A percentile compares a stretch with the other conserved stretches of the same genome.
Conservation (phyloP, 2,113 vertebrate species). For the Calcarius ornatus region DNA sequence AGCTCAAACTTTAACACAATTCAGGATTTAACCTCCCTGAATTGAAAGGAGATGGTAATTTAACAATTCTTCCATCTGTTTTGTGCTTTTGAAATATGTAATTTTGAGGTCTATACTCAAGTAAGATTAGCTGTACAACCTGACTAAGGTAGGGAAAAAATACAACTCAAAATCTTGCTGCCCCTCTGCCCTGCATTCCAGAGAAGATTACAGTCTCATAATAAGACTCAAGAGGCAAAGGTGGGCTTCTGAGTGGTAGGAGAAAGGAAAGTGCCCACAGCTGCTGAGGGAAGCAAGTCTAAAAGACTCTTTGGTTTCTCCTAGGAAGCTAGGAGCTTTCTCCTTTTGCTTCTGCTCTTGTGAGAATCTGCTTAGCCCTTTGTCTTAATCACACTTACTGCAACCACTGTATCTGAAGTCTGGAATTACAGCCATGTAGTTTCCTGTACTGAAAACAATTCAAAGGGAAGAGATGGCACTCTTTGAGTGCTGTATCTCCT, state of each 20-base stretch:
- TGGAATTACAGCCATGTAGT: background rate
- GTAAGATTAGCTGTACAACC: background rate
- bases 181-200: background rate
- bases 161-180: background rate
- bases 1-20: background rate
- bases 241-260: background rate
- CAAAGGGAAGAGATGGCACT: background rate
- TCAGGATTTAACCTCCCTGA: background rate
- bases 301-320: background rate
- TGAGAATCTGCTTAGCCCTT: background rate
- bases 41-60: background rate
- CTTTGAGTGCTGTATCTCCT: background rate
- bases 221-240: background rate
- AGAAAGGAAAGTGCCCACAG: background rate
- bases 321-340: background rate
- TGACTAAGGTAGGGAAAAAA: background rate
- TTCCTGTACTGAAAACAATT: background rate
- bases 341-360: background rate
- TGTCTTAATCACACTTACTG: background rate
- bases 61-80: background rate
- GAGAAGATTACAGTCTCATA: background rate
- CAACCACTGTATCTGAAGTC: background rate
- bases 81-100: background rate
- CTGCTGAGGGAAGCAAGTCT: background rate
- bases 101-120: background rate